A percentile compares a stretch with the other conserved stretches of the same genome.
These are phyloP conservation scores for Tolypeutes matacus DNA, from an alignment of 2,797 vertebrate genomes.

Conservation along the genomic window DNA sequence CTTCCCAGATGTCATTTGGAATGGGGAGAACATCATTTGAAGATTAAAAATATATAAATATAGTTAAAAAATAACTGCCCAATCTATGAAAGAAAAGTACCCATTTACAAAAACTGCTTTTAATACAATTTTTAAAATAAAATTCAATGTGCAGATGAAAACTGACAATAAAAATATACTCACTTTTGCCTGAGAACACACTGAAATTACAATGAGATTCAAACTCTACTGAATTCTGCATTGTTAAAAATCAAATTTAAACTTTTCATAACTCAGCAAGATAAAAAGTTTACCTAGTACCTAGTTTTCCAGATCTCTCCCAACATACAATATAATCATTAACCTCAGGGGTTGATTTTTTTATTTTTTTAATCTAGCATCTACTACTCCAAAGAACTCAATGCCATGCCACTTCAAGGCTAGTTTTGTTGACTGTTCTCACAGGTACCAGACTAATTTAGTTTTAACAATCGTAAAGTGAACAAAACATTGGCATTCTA, in stretches of 20 bases:
- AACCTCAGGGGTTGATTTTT: conserved; percentile 24
- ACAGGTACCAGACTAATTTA: background rate
- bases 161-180: conserved; percentile 60
- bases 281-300: background rate
- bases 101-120: conserved; percentile 45
- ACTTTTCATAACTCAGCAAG: background rate
- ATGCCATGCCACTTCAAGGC: background rate
- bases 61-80: conserved; percentile 13
- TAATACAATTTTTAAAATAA: conserved; percentile 33
- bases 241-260: conserved; percentile 3
- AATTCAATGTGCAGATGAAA: conserved; percentile 54
- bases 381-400: background rate
- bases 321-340: conserved; percentile 9
- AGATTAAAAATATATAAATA: background rate
- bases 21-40: background rate
- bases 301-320: conserved; percentile 2
- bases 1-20: conserved; percentile 20
- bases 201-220: conserved; percentile 11
- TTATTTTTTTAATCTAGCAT: background rate
- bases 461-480: conserved; percentile 38
- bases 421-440: background rate
- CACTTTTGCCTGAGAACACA: conserved; percentile 44
- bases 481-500: conserved; percentile 14
- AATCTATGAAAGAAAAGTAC: conserved; percentile 53
- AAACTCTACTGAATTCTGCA: background rate